Percentiles rank a stretch among this genome's conserved stretches.
phyloP scores from a whole-genome alignment of 2,888 invertebrate species.

The Bellardia bayeri region DNA sequence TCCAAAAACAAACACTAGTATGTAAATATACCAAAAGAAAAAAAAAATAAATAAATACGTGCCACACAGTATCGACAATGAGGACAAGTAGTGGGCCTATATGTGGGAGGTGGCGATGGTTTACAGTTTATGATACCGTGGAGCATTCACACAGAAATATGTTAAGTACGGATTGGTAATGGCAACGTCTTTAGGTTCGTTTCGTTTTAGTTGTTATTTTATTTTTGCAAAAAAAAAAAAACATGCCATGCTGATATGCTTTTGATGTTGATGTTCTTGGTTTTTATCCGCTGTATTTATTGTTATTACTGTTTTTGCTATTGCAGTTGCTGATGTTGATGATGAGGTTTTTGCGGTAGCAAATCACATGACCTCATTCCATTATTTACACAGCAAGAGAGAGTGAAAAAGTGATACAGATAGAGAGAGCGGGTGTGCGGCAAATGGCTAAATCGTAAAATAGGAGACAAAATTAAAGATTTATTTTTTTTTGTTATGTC shows the following conservation, averaged over 20 bases:
- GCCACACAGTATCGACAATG: constrained; percentile 50
- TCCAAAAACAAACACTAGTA: not conserved
- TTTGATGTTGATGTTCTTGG: constrained; percentile 48
- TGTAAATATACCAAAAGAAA: not conserved
- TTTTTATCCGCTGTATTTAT: constrained; percentile 71
- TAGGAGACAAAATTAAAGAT: constrained; percentile 13
- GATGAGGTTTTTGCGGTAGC: constrained; percentile 50
- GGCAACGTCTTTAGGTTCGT: constrained; percentile 52
- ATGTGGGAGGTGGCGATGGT: constrained; percentile 35
- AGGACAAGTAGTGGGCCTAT: constrained; percentile 64
- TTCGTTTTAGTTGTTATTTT: constrained; percentile 38
- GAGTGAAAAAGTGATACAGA: too few relatives aligned
- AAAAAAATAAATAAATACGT: not conserved
- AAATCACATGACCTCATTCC: constrained; percentile 63
- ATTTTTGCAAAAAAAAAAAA: constrained; percentile 34
- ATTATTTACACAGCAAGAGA: constrained; percentile 1
- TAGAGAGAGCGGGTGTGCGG: not conserved
- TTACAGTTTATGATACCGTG: constrained; percentile 50
- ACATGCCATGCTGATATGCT: constrained; percentile 47
- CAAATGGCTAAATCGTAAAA: not conserved
- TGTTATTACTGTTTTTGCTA: constrained; percentile 49
- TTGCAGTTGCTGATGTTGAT: constrained; percentile 62
- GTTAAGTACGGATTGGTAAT: constrained; percentile 64
- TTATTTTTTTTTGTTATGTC: not conserved
- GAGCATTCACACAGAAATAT: constrained; percentile 33